A percentile compares a stretch with the other conserved stretches of the same genome.
These are phyloP conservation scores for Carposina sasakii DNA, from an alignment of 1,140 invertebrate species.

Conservation along the genomic window DNA sequence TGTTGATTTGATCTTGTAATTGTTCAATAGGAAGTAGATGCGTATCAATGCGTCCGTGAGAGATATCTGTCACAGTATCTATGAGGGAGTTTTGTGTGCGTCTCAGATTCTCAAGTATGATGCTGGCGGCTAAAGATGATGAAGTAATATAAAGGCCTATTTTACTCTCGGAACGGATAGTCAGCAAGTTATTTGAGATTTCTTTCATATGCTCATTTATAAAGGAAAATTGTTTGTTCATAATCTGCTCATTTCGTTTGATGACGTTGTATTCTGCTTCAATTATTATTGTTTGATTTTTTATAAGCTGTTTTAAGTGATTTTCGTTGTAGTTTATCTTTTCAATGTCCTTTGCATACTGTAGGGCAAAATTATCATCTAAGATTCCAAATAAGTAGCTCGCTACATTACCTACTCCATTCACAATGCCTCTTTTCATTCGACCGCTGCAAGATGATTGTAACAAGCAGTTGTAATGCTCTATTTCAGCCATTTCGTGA, in stretches of 20 bases:
- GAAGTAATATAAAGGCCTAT: neutral
- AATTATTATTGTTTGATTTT: neutral
- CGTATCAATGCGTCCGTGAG: neutral
- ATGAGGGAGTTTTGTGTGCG: neutral
- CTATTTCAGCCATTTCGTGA: constrained; percentile 18
- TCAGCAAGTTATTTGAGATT: neutral
- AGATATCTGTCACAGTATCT: neutral
- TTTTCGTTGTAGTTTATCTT: constrained; percentile 17
- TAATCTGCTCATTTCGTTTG: neutral
- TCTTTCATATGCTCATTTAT: neutral
- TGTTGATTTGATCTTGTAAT: neutral
- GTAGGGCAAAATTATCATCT: constrained; percentile 24
- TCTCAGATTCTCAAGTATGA: neutral
- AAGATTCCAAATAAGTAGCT: constrained; percentile 22
- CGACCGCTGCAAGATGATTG: constrained; percentile 10
- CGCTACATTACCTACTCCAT: constrained; percentile 18
- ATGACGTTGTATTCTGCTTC: neutral
- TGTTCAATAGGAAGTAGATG: neutral
- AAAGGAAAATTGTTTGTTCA: constrained; percentile 1
- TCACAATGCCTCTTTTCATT: constrained; percentile 19
- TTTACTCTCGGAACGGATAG: neutral
- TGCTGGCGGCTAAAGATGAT: neutral
- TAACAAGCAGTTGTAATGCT: constrained; percentile 15
- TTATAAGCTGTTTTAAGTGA: neutral
- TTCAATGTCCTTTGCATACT: constrained; percentile 22